Base-by-base conservation (phyloP, 2,888 invertebrate genomes). In the Monochamus alternatus region DNA sequence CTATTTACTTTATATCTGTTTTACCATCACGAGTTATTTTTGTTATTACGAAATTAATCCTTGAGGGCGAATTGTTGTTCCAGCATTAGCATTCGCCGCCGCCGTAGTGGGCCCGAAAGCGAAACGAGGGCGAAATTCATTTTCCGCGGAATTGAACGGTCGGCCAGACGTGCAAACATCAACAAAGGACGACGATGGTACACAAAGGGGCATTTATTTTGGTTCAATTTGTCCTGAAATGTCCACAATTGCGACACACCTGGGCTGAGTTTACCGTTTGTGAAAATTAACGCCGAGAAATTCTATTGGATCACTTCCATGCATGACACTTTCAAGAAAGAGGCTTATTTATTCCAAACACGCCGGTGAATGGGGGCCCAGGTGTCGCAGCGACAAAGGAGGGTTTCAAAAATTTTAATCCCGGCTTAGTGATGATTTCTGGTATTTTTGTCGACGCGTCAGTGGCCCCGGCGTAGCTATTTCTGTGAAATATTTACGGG, bases 141-240 rank as follows among this genome's bases (percentile, higher is more conserved):
- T 79, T 81, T 82, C 80, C 78, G 47, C 73, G 60, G 70, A 76
- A 80, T 80, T 76, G 77, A 74, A 83, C 76, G 66, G 76, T 76
- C 73, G 74, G 12, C 22, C 31, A 63, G 52, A 62, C 38, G 62
- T 63, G 44, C 62, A 63, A 47, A 55, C 66, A 55, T 14, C 31
- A 55, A 76, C 75, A 76, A 71, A 63, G 73, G 72, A 51, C 67
- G 69, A 73, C 59, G 68, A 65, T 73, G 64, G 74, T 60, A 62
- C 77, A 77, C 77, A 79, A 79, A 73, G 79, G 14, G 63, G 65
- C 79, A 76, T 79, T 83, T 84, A 84, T 85, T 86, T 86, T 82
- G 84, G 83, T 83, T 81, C 86, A 87, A 87, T 87, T 87, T 87
- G 87, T 87, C 87, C 81, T 82, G 82, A 86, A 86, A 85, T 85